phyloP scores from a whole-genome alignment of 2,797 vertebrate species.

The Hippopotamyrus pictus region DNA sequence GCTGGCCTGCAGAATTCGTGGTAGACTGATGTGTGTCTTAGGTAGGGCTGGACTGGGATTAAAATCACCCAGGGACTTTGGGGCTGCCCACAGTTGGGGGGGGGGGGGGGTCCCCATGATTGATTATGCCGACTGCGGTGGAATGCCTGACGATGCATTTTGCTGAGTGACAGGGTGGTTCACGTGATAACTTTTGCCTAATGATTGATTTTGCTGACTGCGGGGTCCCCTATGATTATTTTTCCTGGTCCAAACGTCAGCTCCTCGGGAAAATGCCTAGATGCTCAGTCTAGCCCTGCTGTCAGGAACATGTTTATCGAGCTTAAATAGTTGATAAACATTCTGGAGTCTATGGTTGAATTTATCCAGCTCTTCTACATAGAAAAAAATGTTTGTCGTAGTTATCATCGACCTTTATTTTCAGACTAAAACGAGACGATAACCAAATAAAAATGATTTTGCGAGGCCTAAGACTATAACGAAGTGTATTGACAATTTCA shows the following conservation, averaged over 20 bases:
- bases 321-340: neutral
- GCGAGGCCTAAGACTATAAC: too few relatives aligned
- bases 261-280: neutral
- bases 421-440: too few relatives aligned
- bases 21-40: neutral
- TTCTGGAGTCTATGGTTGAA: neutral
- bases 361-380: neutral
- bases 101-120: neutral
- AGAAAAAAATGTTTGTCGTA: neutral
- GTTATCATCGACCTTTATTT: too few relatives aligned
- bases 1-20: neutral
- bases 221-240: neutral
- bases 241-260: neutral
- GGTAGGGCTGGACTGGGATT: neutral
- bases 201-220: neutral
- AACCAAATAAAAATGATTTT: too few relatives aligned
- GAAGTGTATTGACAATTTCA: too few relatives aligned
- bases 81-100: neutral
- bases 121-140: neutral
- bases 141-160: neutral
- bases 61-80: neutral
- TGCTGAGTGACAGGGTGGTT: neutral
- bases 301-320: neutral
- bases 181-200: neutral
- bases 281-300: neutral